Conservation (phyloP, 37 sponge, comb jelly and placozoan species). For the Beroe ovata region DNA sequence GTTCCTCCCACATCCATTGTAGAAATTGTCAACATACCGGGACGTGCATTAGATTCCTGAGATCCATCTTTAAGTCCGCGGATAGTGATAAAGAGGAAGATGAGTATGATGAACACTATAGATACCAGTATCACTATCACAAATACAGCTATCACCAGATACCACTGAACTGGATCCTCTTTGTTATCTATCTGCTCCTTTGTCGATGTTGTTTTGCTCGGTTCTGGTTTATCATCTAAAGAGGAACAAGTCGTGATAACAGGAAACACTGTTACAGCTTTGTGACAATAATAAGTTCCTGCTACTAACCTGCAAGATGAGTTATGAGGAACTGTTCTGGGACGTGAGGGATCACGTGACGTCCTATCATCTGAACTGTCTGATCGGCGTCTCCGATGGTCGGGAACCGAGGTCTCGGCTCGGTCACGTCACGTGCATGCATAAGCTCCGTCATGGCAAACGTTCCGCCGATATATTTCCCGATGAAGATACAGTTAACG, state of each 20-base stretch:
- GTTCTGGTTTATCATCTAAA: not conserved
- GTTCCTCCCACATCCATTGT: too few species aligned
- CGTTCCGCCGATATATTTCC: not conserved
- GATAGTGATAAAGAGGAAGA: not conserved
- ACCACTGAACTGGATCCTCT: not conserved
- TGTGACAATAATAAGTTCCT: too few species aligned
- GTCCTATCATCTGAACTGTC: not conserved
- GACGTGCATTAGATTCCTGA: too few species aligned
- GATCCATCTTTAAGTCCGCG: not conserved
- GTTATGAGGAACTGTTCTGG: constrained; percentile 5
- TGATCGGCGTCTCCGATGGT: not conserved
- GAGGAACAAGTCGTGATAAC: not conserved
- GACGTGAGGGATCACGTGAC: not conserved
- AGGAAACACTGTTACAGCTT: too few species aligned
- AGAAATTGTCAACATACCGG: too few species aligned
- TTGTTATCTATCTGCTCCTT: not conserved
- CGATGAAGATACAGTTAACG: constrained; percentile 1
- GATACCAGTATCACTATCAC: not conserved
- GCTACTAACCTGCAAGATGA: constrained; percentile 25
- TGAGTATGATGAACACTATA: not conserved
- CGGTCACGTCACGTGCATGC: not conserved
- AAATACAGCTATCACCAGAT: not conserved
- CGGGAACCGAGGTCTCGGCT: not conserved
- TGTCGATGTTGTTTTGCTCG: not conserved
- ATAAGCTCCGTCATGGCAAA: constrained; percentile 8